Evolutionary conservation across 2,888 invertebrate genomes (phyloP), one percentile per base, ranked within the genome.

Genomic region (Hecatera dysodea): DNA sequence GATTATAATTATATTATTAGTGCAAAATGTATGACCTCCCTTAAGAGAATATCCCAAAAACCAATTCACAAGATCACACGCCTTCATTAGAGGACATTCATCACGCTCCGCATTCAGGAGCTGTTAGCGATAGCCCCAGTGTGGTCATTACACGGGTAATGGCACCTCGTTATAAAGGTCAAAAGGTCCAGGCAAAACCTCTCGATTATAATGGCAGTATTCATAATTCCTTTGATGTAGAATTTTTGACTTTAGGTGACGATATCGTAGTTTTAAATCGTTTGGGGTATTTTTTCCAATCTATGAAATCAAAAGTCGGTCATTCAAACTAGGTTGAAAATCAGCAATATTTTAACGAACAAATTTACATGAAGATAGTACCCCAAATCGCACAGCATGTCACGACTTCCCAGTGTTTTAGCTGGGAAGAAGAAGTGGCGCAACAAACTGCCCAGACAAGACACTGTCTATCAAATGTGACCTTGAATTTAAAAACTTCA

Each of bases 101-200:
- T 82, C 57, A 72, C 29, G 62, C 8, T 55, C 17, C 29, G n/a
- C 39, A 62, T 64, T 81, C 42, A 53, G 27, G 11, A 44, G 57
- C 55, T 48, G 53, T 33, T 52, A 22, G 19, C 46, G 56, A 72
- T 57, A 50, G 48, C 56, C 52, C 36, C 42, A 11, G 39, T 9
- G 29, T 53, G 53, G 48, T 48, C n/a, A 63, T 61, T 27, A 65
- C 50, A 17, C 42, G 64, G 55, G 50, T 73, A 66, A 82, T 80
- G 80, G 59, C 71, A 80, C 66, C 65, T 72, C 67, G 57, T 72
- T 73, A 68, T 59, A 17, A 46, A 42, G 76, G 67, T 65, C 67
- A 80, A 69, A 55, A n/a, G 24, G 27, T 53, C 44, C 22, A 42
- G 15, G 19, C n/a, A n/a, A n/a, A n/a, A 44, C 44, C 29, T n/a